phyloP scores from a whole-genome alignment of 1,140 invertebrate species.

The Asbolus verrucosus region DNA sequence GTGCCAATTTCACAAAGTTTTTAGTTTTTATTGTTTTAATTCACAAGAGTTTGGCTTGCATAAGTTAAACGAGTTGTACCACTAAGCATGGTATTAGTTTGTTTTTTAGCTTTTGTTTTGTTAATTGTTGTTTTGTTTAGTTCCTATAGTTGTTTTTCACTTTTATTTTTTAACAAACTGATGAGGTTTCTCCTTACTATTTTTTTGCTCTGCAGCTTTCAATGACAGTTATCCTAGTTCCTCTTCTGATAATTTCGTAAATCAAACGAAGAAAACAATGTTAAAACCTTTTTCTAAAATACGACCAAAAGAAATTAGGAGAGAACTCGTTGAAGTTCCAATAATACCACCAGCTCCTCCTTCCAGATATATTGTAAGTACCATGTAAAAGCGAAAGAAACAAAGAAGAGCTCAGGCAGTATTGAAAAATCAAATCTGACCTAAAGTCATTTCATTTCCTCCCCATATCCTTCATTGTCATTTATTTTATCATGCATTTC shows the following conservation, averaged over 20 bases:
- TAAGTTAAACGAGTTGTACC: constrained; percentile 15
- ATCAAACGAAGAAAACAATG: constrained; percentile 59
- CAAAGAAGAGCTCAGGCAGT: constrained; percentile 21
- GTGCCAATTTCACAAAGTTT: neutral
- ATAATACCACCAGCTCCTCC: constrained; percentile 45
- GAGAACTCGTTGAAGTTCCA: constrained; percentile 42
- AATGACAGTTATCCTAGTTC: constrained; percentile 52
- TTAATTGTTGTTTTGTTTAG: constrained; percentile 33
- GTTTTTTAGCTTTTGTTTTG: constrained; percentile 30
- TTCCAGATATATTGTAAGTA: constrained; percentile 61
- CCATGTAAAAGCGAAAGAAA: constrained; percentile 8
- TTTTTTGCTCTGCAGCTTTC: constrained; percentile 54
- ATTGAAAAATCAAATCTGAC: constrained; percentile 56
- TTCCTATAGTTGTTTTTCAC: constrained; percentile 31
- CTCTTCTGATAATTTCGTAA: constrained; percentile 55
- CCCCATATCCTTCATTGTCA: constrained; percentile 35
- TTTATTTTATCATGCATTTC: constrained; percentile 40
- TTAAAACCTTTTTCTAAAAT: constrained; percentile 60
- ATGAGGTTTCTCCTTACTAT: constrained; percentile 42
- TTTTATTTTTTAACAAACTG: constrained; percentile 40
- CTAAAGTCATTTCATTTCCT: constrained; percentile 44
- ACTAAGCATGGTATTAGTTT: constrained; percentile 42
- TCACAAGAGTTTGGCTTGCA: constrained; percentile 17
- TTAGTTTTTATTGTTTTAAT: constrained; percentile 21
- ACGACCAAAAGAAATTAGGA: constrained; percentile 54